Conservation (phyloP, 2,888 invertebrate species). For the Hypomecis punctinalis region DNA sequence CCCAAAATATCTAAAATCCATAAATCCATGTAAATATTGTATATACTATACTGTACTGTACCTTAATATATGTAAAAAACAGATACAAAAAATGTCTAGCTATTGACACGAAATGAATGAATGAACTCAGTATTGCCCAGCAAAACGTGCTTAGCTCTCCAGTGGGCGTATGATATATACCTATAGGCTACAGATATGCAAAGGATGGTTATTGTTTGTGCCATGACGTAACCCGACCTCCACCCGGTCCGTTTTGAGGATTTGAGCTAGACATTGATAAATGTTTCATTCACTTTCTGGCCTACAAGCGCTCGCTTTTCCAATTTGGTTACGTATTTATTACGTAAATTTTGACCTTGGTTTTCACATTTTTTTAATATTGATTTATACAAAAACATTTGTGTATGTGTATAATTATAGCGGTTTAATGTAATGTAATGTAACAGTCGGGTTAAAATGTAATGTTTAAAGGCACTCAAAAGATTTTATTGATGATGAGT, state of each 20-base stretch:
- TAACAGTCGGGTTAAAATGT: no score
- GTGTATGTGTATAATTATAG: no score
- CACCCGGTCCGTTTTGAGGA: constrained; percentile 51
- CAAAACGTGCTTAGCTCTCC: not conserved
- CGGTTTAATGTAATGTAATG: no score
- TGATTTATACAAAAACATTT: not conserved
- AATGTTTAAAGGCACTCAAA: no score
- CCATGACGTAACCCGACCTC: constrained; percentile 59
- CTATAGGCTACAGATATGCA: constrained; percentile 11
- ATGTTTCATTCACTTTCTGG: constrained; percentile 77
- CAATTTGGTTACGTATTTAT: constrained; percentile 66
- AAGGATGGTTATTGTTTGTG: constrained; percentile 37
- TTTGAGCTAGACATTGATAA: constrained; percentile 76
- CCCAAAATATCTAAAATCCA: no score
- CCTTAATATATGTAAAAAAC: no score
- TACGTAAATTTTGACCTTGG: constrained; percentile 58
- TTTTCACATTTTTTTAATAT: constrained; percentile 37
- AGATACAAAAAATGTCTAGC: no score
- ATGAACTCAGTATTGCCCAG: no score
- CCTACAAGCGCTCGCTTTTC: constrained; percentile 59
- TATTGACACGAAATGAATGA: no score
- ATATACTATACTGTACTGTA: no score
- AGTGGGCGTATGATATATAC: not conserved
- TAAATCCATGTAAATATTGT: no score
- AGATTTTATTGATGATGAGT: no score